A percentile compares a stretch with the other conserved stretches of the same genome.
phyloP scores from a whole-genome alignment of 2,113 vertebrate species.

The Procavia capensis region DNA sequence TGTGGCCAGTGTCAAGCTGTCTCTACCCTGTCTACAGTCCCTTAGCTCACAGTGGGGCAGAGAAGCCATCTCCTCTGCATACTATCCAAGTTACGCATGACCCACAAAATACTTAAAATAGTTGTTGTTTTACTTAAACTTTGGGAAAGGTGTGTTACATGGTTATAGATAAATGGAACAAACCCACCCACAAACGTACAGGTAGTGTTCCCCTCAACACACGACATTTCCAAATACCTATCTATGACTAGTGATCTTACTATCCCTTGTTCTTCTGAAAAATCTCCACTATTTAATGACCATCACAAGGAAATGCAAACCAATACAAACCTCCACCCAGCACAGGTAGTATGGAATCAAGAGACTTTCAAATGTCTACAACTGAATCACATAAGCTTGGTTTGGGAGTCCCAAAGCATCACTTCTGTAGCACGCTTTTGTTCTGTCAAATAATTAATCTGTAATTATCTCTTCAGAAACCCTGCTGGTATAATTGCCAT shows the following conservation, averaged over 20 bases:
- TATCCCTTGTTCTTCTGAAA: neutral
- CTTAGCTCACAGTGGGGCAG: neutral
- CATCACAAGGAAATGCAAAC: no score
- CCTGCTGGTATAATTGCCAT: no score
- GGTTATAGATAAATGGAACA: neutral
- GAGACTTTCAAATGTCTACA: neutral
- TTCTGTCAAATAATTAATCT: neutral
- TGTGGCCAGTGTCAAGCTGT: neutral
- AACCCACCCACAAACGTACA: neutral
- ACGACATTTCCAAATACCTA: neutral
- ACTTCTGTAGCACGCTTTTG: neutral
- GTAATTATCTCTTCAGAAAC: neutral
- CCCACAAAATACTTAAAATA: neutral
- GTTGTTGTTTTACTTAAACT: neutral
- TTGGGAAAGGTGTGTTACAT: neutral
- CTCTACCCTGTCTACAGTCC: neutral
- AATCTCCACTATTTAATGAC: no score
- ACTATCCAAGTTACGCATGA: neutral
- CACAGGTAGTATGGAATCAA: neutral
- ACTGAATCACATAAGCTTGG: neutral
- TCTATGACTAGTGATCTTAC: neutral
- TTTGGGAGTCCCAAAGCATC: neutral
- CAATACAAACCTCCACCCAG: neutral
- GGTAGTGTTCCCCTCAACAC: neutral
- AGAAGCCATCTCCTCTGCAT: neutral